These are phyloP conservation scores for Athetis lepigone DNA, from an alignment of 2,888 invertebrate species.

Conservation along the genomic window DNA sequence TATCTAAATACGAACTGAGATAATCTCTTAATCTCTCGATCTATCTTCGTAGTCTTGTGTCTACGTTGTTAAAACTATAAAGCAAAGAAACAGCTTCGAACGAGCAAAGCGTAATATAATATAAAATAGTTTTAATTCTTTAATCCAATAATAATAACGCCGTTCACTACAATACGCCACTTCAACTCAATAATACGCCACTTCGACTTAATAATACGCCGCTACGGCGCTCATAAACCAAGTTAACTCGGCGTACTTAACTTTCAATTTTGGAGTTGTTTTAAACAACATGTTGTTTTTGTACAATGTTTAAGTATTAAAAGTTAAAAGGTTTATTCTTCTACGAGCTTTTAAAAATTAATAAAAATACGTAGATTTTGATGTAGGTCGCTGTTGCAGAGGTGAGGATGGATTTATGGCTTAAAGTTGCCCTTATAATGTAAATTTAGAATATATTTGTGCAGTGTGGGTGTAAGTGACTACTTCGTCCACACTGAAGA, in stretches of 20 bases:
- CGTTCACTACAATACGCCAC: too few species aligned
- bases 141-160: too few species aligned
- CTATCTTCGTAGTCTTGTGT: constrained; percentile 25
- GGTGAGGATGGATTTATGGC: too few species aligned
- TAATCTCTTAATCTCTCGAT: constrained; percentile 25
- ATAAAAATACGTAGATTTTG: too few species aligned
- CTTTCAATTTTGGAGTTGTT: constrained; percentile 29
- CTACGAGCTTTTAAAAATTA: constrained; percentile 10
- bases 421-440: too few species aligned
- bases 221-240: constrained; percentile 31
- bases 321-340: constrained; percentile 8
- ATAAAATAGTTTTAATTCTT: constrained; percentile 40
- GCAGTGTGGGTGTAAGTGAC: too few species aligned
- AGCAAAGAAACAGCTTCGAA: constrained; percentile 19
- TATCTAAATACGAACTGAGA: not conserved
- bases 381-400: too few species aligned
- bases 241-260: constrained; percentile 47
- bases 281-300: constrained; percentile 36
- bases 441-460: too few species aligned
- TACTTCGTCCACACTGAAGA: too few species aligned
- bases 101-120: constrained; percentile 7
- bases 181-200: too few species aligned
- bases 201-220: constrained; percentile 44
- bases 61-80: constrained; percentile 10
- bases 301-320: constrained; percentile 24